These are phyloP conservation scores for Hylaea fasciaria DNA, from an alignment of 2,888 invertebrate genomes.

Conservation along the genomic window DNA sequence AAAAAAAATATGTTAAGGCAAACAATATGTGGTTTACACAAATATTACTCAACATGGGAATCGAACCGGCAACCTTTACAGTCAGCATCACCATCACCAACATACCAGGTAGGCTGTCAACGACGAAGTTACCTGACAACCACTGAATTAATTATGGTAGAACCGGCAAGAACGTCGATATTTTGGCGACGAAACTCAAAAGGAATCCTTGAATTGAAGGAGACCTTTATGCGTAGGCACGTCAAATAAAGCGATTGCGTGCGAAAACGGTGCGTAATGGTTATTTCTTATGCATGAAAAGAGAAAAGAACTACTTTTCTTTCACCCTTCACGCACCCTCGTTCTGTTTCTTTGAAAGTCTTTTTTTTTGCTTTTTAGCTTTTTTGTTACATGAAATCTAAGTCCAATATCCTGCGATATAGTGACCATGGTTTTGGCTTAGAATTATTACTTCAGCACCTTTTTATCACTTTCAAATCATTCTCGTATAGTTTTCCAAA, in stretches of 20 bases:
- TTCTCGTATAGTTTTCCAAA: no score
- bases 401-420: constrained; percentile 41
- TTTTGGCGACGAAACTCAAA: no score
- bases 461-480: no score
- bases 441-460: neutral
- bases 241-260: constrained; percentile 18
- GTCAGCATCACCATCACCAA: no score
- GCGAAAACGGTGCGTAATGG: constrained; percentile 18
- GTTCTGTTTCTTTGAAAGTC: constrained; percentile 32
- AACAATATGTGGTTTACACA: no score
- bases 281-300: constrained; percentile 27
- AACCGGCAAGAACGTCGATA: no score
- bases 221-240: neutral
- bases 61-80: no score
- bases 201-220: neutral
- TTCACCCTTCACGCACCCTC: constrained; percentile 29
- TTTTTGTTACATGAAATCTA: constrained; percentile 46
- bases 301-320: constrained; percentile 24
- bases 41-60: no score
- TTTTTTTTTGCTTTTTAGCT: constrained; percentile 39
- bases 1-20: no score
- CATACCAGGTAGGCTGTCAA: no score
- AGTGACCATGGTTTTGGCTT: constrained; percentile 21
- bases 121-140: neutral
- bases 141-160: neutral